Conservation (phyloP, 2,888 invertebrate species). For the Encarsia formosa region DNA sequence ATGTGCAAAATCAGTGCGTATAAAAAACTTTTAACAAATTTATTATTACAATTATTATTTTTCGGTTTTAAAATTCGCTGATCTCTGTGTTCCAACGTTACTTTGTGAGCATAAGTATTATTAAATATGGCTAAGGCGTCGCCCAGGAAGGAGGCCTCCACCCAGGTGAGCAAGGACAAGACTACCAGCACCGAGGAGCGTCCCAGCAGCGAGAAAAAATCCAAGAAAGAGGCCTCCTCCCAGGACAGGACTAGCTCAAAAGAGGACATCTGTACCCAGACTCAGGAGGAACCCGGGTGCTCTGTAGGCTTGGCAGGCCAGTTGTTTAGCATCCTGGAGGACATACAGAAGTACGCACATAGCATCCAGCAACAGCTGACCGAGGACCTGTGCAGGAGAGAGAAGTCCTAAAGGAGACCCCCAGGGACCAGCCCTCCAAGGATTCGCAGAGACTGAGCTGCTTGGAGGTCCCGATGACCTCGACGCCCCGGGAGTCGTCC, state of each 20-base stretch:
- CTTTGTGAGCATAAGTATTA: slow-evolving; percentile 21
- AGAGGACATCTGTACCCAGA: slow-evolving; percentile 7
- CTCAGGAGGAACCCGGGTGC: background rate
- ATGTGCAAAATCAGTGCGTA: slow-evolving; percentile 10
- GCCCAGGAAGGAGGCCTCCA: no score
- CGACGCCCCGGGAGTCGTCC: slow-evolving; percentile 2
- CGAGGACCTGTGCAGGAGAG: background rate
- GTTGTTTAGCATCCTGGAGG: slow-evolving; percentile 12
- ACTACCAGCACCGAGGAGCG: no score
- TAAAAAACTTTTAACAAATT: background rate
- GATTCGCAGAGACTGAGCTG: background rate
- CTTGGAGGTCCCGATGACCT: background rate
- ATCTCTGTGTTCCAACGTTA: slow-evolving; percentile 14
- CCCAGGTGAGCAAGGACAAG: no score
- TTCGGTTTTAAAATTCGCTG: slow-evolving; percentile 14
- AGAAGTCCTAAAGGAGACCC: background rate
- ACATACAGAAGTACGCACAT: slow-evolving; percentile 17
- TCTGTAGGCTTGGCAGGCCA: slow-evolving; percentile 1
- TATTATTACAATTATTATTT: slow-evolving; percentile 1
- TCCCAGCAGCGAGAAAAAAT: no score
- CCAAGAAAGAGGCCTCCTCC: background rate
- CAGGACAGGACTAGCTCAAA: background rate
- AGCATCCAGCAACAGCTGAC: slow-evolving; percentile 11
- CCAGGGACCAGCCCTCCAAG: background rate
- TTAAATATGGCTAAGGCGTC: background rate